phyloP scores from a whole-genome alignment of 2,113 vertebrate species.

The Hystrix brachyura region DNA sequence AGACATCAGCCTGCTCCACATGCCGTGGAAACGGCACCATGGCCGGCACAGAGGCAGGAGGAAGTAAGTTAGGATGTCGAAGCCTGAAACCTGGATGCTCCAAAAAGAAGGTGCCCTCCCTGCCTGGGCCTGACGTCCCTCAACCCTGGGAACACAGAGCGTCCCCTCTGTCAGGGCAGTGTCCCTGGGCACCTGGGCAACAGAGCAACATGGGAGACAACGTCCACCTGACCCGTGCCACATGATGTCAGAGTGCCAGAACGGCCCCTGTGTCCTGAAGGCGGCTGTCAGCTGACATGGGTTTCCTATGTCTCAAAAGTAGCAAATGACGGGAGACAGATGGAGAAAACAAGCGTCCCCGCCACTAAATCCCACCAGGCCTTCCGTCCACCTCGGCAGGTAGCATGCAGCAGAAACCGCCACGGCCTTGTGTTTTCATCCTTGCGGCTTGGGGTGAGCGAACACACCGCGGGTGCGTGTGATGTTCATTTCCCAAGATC shows the following conservation, averaged over 20 bases:
- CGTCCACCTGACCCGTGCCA: not conserved
- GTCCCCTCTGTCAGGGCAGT: rapidly evolving
- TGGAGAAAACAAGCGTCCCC: not conserved
- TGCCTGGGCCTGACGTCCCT: not conserved
- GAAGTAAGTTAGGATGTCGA: rapidly evolving
- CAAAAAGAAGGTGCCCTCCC: not conserved
- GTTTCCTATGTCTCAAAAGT: not conserved
- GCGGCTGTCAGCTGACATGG: rapidly evolving
- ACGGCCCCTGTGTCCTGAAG: not conserved
- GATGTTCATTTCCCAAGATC: not conserved
- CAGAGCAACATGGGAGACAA: not conserved
- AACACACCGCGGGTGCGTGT: rapidly evolving
- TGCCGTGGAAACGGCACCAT: rapidly evolving
- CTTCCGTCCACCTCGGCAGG: rapidly evolving
- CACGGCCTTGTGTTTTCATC: not conserved
- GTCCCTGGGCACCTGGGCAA: not conserved
- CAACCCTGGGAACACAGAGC: not conserved
- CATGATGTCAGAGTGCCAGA: rapidly evolving
- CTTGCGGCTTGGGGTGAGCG: not conserved
- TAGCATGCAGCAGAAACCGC: rapidly evolving
- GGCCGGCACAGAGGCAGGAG: not conserved
- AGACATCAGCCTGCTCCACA: not conserved
- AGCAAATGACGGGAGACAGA: not conserved
- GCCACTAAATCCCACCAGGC: no score
- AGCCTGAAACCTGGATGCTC: not conserved